Conservation (phyloP, 2,113 vertebrate species). For the Mus musculus region DNA sequence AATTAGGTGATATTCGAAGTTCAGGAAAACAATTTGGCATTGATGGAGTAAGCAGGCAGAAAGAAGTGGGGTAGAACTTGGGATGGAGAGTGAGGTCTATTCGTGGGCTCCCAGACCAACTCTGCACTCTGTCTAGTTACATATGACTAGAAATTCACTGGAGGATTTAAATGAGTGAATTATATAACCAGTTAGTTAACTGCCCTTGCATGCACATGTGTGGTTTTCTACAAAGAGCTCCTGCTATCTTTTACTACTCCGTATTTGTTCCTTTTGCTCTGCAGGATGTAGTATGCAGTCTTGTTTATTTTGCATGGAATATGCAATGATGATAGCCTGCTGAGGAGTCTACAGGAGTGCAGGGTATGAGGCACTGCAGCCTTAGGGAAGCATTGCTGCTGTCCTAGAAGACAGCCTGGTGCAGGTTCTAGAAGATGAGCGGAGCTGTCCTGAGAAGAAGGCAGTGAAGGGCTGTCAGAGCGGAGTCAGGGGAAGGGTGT, state of each 20-base stretch:
- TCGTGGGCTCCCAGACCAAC: neutral
- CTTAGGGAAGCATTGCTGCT: neutral
- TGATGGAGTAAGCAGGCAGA: neutral
- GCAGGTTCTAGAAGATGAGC: neutral
- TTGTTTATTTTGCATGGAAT: neutral
- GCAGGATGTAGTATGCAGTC: neutral
- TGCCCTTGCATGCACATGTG: neutral
- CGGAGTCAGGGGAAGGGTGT: neutral
- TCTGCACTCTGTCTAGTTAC: neutral
- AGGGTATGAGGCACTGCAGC: no score
- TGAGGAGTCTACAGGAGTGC: neutral
- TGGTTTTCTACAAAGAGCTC: neutral
- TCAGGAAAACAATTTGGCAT: neutral
- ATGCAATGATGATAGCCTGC: neutral
- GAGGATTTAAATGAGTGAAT: neutral
- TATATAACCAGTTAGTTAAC: neutral
- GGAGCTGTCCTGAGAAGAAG: neutral
- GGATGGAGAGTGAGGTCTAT: fast-evolving
- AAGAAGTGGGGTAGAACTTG: neutral
- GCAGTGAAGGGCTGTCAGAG: neutral
- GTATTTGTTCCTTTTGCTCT: conserved; percentile 13
- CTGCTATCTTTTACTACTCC: neutral
- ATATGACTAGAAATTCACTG: neutral
- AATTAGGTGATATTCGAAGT: neutral
- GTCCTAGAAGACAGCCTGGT: neutral